phyloP scores from a whole-genome alignment of 2,113 vertebrate genomes.

The Bambusicola thoracicus region DNA sequence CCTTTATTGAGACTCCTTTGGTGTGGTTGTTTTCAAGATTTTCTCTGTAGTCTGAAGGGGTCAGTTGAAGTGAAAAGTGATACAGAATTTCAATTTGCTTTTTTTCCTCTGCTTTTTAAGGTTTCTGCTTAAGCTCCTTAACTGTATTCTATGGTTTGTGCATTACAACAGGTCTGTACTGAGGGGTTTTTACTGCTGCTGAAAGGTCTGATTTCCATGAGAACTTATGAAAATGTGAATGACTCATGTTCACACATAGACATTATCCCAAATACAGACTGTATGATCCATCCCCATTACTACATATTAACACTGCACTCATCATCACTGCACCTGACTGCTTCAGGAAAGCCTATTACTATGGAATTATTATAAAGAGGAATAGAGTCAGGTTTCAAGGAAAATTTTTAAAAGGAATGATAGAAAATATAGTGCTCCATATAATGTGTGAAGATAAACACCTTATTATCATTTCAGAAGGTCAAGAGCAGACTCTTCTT shows the following conservation, averaged over 20 bases:
- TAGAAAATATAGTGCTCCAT: background rate
- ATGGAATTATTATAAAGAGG: background rate
- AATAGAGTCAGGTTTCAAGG: background rate
- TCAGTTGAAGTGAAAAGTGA: background rate
- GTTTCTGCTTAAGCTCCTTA: background rate
- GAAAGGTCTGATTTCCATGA: background rate
- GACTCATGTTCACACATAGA: background rate
- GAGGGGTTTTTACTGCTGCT: background rate
- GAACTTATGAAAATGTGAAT: background rate
- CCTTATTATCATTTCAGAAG: background rate
- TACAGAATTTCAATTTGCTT: background rate
- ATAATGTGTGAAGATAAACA: background rate
- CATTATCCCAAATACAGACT: background rate
- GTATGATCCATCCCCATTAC: background rate
- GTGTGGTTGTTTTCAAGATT: background rate
- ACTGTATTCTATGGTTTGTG: background rate
- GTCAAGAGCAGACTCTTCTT: background rate
- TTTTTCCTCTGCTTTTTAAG: background rate
- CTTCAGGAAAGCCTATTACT: background rate
- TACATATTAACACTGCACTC: background rate
- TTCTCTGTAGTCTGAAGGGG: background rate
- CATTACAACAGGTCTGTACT: background rate
- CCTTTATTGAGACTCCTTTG: background rate
- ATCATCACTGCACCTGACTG: background rate
- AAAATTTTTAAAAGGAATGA: background rate